phyloP scores from a whole-genome alignment of 2,797 vertebrate genomes.

The Myiotriccus ornatus region DNA sequence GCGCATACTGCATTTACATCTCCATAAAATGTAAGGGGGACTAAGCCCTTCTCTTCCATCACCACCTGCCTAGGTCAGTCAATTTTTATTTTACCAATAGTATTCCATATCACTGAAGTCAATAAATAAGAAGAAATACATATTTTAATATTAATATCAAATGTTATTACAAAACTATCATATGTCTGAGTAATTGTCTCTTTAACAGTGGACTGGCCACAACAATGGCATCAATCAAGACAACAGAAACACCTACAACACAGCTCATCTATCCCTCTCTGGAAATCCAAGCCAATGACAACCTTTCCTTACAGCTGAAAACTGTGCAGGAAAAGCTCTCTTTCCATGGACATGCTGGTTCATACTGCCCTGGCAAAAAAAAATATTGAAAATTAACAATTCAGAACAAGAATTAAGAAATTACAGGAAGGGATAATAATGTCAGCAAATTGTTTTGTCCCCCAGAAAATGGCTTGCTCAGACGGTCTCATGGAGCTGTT shows the following conservation, averaged over 20 bases:
- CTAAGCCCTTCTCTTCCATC: neutral
- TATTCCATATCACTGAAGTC: neutral
- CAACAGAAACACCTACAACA: neutral
- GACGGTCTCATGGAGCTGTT: neutral
- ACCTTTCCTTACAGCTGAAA: neutral
- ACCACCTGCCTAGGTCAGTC: neutral
- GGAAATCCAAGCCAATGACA: neutral
- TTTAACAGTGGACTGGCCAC: neutral
- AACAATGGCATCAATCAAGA: neutral
- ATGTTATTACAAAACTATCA: neutral
- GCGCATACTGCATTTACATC: neutral
- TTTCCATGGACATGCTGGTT: neutral
- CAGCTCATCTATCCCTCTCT: neutral
- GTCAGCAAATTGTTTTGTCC: neutral
- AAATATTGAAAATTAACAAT: neutral
- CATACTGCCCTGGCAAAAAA: neutral
- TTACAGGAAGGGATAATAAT: neutral
- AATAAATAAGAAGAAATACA: neutral
- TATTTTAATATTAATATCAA: neutral
- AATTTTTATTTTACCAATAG: neutral
- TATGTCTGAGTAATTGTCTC: neutral
- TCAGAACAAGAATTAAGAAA: neutral
- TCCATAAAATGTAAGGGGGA: neutral
- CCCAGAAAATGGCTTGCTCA: neutral
- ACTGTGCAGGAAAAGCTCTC: neutral